Conservation (phyloP, 2,888 invertebrate species). For the Epirrita christyi region DNA sequence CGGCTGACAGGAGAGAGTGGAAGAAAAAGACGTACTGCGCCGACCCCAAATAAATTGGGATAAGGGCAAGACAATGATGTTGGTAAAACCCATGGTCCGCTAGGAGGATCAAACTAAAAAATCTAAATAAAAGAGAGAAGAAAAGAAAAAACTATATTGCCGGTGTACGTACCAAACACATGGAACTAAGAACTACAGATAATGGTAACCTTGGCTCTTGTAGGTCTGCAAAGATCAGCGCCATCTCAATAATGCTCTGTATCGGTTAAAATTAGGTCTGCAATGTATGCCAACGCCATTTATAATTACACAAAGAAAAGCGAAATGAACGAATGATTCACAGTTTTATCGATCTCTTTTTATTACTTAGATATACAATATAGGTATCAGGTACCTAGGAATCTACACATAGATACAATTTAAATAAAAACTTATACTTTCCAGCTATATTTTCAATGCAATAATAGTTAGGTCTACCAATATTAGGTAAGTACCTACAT, state of each 20-base stretch:
- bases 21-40: no score
- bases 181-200: neutral
- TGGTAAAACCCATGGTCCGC: no score
- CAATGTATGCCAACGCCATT: conserved; percentile 23
- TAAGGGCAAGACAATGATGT: no score
- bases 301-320: conserved; percentile 26
- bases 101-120: neutral
- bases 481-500: conserved; percentile 1
- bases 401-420: neutral
- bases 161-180: no score
- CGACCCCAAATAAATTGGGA: no score
- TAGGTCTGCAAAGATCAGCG: conserved; percentile 11
- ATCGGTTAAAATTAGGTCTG: conserved; percentile 24
- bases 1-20: no score
- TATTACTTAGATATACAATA: neutral
- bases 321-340: conserved; percentile 23
- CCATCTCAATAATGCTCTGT: conserved; percentile 9
- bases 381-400: neutral
- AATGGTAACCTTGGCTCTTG: neutral
- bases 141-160: no score
- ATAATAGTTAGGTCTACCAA: neutral
- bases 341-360: conserved; percentile 17
- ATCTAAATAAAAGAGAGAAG: neutral
- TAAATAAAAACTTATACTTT: neutral
- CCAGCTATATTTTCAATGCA: neutral